A percentile compares a stretch with the other conserved stretches of the same genome.
Evolutionary conservation across 2,113 vertebrate species (phyloP).

Genomic region (Zeus faber): DNA sequence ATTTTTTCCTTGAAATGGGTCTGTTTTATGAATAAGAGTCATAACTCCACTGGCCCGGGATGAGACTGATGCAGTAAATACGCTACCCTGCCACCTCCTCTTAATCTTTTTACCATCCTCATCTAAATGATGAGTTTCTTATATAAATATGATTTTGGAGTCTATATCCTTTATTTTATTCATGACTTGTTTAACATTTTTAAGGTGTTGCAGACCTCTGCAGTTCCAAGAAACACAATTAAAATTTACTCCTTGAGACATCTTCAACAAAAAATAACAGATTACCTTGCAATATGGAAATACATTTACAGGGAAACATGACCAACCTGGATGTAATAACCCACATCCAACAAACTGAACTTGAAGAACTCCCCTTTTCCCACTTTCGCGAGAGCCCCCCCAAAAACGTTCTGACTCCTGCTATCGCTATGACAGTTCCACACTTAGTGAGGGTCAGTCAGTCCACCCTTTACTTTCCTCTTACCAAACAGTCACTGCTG

Average conservation of each 20-base stretch:
- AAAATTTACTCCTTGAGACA: constrained; percentile 1
- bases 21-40: background rate
- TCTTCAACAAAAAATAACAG: background rate
- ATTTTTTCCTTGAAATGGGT: background rate
- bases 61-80: background rate
- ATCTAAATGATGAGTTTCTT: background rate
- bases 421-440: background rate
- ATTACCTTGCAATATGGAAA: too few species aligned
- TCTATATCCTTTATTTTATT: too few species aligned
- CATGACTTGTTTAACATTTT: background rate
- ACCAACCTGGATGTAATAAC: background rate
- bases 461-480: too few species aligned
- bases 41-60: background rate
- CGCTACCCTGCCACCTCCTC: background rate
- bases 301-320: background rate
- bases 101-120: background rate
- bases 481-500: too few species aligned
- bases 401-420: background rate
- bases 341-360: background rate
- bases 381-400: background rate
- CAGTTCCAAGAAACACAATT: constrained; percentile 1
- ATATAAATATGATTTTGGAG: background rate
- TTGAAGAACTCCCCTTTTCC: background rate
- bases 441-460: too few species aligned
- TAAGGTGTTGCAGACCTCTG: background rate